Evolutionary conservation across 1,140 invertebrate genomes (phyloP), one percentile per base, ranked within the genome.

Genomic region (Arctopsyche grandis): DNA sequence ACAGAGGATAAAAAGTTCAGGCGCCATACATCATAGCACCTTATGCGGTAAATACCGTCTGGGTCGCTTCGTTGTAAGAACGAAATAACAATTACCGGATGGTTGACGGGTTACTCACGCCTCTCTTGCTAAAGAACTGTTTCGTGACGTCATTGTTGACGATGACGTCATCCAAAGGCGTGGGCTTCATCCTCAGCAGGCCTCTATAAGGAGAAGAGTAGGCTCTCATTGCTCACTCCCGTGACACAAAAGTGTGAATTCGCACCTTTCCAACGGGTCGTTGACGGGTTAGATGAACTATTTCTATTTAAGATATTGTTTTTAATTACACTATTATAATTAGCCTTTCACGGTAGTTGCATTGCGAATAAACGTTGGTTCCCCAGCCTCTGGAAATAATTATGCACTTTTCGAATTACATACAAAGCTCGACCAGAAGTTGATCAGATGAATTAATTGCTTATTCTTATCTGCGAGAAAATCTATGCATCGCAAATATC

Each of bases 181-280:
- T 74, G 48, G 71, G 71, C n/a, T 56, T 7, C 16, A 71, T 4
- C 21, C 69, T 22, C 21, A 16, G 24, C 44, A n/a, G 12, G 19
- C 14, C 69, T 73, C 46, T 74, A 74, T 56, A 74, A 56, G 71
- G 71, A 56, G 71, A 56, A 46, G 48, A 22, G 69, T 73, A 73
- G 69, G 69, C 38, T 73, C 29, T 73, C 66, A 58, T 58, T 21
- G 52, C 52, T 16, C 14, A 58, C 52, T 21, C 52, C 14, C 10
- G 52, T 58, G 52, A 56, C 19, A 21, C 19, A 4, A 10, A 1
- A 56, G 14, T 21, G 52, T 4, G 14, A n/a, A 4, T n/a, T 56
- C 1, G 52, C 5, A 56, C 19, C 52, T 21, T 56, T 21, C 14
- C 19, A n/a, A 56, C 52, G 19, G 19, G 14, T 56, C 52, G 52